Conservation (phyloP, 2,113 vertebrate genomes). For the Crotalus tigris region DNA sequence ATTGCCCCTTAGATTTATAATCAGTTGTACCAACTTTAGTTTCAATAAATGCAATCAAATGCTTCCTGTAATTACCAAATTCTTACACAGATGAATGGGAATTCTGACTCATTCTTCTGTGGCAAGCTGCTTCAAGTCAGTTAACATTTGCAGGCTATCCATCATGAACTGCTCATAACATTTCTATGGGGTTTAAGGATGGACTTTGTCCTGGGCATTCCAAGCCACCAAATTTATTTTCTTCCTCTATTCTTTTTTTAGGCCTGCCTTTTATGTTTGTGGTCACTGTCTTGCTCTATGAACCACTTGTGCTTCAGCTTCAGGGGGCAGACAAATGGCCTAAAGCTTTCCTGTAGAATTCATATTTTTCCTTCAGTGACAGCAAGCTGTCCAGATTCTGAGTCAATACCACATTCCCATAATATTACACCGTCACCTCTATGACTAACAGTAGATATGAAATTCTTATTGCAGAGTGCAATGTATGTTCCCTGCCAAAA, state of each 20-base stretch:
- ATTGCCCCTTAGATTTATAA: not conserved
- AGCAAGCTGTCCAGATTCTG: not conserved
- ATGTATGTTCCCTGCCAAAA: not conserved
- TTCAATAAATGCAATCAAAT: not conserved
- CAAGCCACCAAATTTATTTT: not conserved
- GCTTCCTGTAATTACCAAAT: not conserved
- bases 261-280: not conserved
- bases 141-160: not conserved
- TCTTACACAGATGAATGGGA: not conserved
- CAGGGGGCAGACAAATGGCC: not conserved
- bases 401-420: not conserved
- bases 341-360: not conserved
- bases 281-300: not conserved
- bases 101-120: not conserved
- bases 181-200: not conserved
- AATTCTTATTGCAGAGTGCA: not conserved
- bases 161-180: not conserved
- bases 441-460: not conserved
- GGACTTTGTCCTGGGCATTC: not conserved
- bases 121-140: not conserved
- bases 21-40: not conserved
- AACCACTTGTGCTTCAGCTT: not conserved
- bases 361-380: not conserved
- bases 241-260: not conserved
- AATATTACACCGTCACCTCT: not conserved